These are phyloP conservation scores for Brachystomella parvula DNA, from an alignment of 1,140 invertebrate genomes.

Conservation along the genomic window DNA sequence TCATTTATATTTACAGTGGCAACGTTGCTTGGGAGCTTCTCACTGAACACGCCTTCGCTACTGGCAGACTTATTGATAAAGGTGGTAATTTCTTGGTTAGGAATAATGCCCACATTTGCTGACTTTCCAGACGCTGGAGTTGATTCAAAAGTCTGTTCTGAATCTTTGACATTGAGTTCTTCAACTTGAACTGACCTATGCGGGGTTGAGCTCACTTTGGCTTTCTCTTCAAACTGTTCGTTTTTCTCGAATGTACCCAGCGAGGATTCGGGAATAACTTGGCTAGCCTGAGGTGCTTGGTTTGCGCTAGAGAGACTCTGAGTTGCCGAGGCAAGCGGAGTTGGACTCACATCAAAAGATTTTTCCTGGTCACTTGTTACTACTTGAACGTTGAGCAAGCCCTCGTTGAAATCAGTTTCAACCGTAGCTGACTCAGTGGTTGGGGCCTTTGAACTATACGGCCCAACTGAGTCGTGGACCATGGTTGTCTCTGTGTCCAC, in stretches of 20 bases:
- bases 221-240: not conserved
- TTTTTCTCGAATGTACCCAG: not conserved
- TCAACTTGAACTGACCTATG: not conserved
- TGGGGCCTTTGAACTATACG: not conserved
- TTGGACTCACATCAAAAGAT: not conserved
- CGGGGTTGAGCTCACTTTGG: not conserved
- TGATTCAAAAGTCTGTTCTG: not conserved
- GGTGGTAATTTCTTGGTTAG: not conserved
- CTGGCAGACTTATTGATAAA: conserved; percentile 5
- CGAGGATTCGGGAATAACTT: not conserved
- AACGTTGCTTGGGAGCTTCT: not conserved
- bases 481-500: not conserved
- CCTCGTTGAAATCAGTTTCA: not conserved
- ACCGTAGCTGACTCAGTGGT: not conserved
- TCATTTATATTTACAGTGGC: not conserved
- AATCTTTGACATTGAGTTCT: not conserved
- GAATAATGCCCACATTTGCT: not conserved
- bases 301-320: not conserved
- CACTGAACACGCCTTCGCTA: not conserved
- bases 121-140: not conserved
- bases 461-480: not conserved
- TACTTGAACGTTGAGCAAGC: not conserved
- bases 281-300: not conserved
- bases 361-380: not conserved
- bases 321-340: not conserved